Base-by-base conservation (phyloP, 2,113 vertebrate species). In the Dasyprocta punctata region DNA sequence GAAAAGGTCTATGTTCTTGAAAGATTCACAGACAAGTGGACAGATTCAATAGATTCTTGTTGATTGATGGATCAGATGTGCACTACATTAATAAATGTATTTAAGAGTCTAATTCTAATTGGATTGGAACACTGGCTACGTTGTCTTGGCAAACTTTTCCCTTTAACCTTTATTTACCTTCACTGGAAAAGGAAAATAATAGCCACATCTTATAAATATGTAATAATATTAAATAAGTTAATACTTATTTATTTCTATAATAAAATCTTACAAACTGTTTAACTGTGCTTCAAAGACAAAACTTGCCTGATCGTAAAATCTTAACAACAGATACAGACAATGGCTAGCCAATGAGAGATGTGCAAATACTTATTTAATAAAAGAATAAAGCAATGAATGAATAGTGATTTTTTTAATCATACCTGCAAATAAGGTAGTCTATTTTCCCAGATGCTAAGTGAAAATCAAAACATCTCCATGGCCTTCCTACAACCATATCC, bases 211-310 rank as follows among this genome's bases (percentile, higher is more conserved):
- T 52, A 49, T 38, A 94, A 86, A 65, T 10, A 47, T 1, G 2
- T 41, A 30, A 92, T 10, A 56, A 73, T 71, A 83, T 88, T 85
- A 90, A 94, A 28, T 75, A 38, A 95, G 11, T 73, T 84, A 80
- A 84, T 67, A 87, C 19, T n/a, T 38, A 58, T n/a, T n/a, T n/a
- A n/a, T n/a, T 75, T 61, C 12, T 65, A 63, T 36, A 86, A 44
- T 28, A 38, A 86, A 86, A 3, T 71, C 36, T 4, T 80, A 3
- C 5, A 90, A 92, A 90, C 4, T 83, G 44, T 47, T 82, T 71
- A 73, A 44, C 4, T 84, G 56, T 9, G 19, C 67, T 77, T 85
- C 69, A 86, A 67, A 89, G 73, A 86, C 1, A 7, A 90, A 94
- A 86, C 16, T 24, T 82, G 5, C 49, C 80, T 91, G 17, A 89